These are phyloP conservation scores for Mico argentatus DNA, from an alignment of 2,797 vertebrate genomes.

Conservation along the genomic window DNA sequence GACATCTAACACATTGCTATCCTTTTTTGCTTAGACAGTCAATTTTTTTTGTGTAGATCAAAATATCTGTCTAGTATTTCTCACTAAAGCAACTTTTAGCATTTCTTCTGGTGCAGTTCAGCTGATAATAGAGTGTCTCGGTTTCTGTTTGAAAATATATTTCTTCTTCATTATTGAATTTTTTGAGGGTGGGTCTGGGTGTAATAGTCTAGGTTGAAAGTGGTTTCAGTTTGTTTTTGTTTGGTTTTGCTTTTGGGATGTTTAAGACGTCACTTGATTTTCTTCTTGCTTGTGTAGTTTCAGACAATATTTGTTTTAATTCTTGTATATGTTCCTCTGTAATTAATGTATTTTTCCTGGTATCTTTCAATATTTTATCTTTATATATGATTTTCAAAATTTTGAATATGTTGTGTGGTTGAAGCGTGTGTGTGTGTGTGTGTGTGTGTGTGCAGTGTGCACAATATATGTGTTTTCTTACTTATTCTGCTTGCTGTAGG, in stretches of 20 bases:
- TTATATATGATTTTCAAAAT: neutral
- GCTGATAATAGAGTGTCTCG: neutral
- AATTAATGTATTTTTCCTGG: neutral
- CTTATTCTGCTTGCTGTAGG: neutral
- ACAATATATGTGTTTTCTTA: neutral
- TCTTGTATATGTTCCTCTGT: neutral
- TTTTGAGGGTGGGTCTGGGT: neutral
- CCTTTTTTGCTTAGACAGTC: neutral
- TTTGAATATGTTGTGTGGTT: neutral
- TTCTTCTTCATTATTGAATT: neutral
- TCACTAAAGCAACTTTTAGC: neutral
- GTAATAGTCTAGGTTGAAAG: neutral
- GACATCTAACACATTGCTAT: neutral
- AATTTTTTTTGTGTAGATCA: neutral
- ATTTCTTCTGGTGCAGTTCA: neutral
- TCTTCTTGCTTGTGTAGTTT: neutral
- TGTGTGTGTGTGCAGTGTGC: accelerated
- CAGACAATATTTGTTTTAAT: neutral
- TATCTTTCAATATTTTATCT: neutral
- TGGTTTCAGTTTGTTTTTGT: neutral
- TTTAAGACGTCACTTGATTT: neutral
- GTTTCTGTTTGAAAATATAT: neutral
- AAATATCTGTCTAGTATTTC: neutral
- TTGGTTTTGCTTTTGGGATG: neutral
- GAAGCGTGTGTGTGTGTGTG: neutral